These are phyloP conservation scores for Melieria crassipennis DNA, from an alignment of 2,888 invertebrate species.

Conservation along the genomic window DNA sequence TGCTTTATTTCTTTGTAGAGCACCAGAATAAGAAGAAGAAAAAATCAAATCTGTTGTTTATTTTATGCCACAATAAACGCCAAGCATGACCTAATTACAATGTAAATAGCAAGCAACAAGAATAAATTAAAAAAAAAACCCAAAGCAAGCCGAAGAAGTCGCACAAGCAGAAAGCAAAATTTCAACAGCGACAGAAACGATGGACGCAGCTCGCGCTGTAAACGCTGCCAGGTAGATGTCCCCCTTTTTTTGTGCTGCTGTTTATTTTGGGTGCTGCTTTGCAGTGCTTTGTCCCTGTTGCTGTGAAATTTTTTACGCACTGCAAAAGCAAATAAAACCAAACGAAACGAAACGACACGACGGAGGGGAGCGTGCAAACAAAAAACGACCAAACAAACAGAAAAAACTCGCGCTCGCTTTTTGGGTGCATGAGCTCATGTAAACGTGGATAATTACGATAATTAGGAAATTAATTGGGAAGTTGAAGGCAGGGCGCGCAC, in stretches of 20 bases:
- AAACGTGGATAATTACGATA: conserved; percentile 59
- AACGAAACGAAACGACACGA: too few relatives aligned
- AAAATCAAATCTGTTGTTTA: conserved; percentile 57
- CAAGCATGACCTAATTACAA: conserved; percentile 37
- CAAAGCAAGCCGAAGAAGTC: too few relatives aligned
- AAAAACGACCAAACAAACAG: neutral
- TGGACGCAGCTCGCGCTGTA: too few relatives aligned
- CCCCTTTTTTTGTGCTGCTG: neutral
- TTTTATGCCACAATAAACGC: conserved; percentile 59
- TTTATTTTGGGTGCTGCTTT: neutral
- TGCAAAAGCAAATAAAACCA: too few relatives aligned
- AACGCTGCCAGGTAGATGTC: too few relatives aligned
- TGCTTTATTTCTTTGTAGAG: neutral
- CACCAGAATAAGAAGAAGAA: too few relatives aligned
- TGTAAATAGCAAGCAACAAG: neutral
- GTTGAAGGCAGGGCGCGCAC: conserved; percentile 40
- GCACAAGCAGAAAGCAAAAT: too few relatives aligned
- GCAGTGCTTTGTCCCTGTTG: neutral
- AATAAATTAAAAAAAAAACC: neutral
- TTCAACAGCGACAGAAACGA: too few relatives aligned
- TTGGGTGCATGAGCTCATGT: conserved; percentile 58
- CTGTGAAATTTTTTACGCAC: neutral
- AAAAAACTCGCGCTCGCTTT: conserved; percentile 45
- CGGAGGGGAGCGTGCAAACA: neutral
- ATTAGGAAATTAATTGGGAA: conserved; percentile 58